A percentile compares a stretch with the other conserved stretches of the same genome.
Conservation (phyloP, 2,113 vertebrate species). For the Pygathrix nemaeus region DNA sequence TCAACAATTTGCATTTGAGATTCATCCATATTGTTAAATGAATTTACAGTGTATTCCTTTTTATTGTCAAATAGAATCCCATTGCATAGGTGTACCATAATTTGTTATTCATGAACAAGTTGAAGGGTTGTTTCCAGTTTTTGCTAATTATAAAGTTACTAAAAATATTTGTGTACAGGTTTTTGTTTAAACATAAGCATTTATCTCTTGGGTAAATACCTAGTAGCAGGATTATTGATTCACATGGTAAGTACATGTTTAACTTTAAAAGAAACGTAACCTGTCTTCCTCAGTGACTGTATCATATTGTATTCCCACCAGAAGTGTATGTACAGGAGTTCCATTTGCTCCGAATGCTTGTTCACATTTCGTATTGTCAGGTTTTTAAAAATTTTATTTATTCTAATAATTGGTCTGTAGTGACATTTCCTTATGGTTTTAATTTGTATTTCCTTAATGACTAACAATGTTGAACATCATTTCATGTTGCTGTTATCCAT, state of each 20-base stretch:
- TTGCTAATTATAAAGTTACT: neutral
- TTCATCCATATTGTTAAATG: neutral
- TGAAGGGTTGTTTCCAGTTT: neutral
- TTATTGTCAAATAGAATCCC: neutral
- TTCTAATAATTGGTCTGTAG: neutral
- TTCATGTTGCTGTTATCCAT: neutral
- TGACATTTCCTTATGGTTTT: neutral
- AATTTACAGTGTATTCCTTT: neutral
- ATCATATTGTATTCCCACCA: neutral
- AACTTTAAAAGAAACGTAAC: slow-evolving; percentile 6
- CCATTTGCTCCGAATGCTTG: neutral
- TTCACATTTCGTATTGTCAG: neutral
- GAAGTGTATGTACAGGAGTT: neutral
- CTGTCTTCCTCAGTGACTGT: neutral
- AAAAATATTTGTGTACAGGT: neutral
- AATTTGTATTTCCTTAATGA: neutral
- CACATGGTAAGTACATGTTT: neutral
- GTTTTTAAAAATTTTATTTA: no score
- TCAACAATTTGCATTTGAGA: slow-evolving; percentile 29
- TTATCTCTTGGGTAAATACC: slow-evolving; percentile 17
- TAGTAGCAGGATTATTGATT: neutral
- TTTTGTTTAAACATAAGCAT: slow-evolving; percentile 21
- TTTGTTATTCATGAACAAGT: neutral
- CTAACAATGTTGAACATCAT: neutral
- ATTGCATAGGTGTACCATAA: neutral